A percentile compares a stretch with the other conserved stretches of the same genome.
Evolutionary conservation across 1,140 invertebrate species (phyloP).

Genomic region (Neotoxoptera formosana): DNA sequence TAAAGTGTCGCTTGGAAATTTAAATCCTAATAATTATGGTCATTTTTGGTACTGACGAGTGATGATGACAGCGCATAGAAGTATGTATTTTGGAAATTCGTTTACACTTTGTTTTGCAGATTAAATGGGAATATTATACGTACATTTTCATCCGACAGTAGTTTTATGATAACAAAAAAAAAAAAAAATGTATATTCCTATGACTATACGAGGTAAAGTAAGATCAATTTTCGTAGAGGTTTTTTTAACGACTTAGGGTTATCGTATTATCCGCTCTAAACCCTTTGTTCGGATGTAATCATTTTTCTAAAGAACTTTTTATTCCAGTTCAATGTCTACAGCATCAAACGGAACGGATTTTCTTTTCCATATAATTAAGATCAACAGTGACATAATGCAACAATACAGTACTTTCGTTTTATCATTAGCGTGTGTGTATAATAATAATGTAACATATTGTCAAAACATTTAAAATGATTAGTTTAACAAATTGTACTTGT

Average conservation of each 20-base stretch:
- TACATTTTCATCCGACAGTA: neutral
- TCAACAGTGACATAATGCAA: neutral
- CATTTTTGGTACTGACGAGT: neutral
- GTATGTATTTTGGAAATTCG: no score
- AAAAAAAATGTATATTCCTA: neutral
- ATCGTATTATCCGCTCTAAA: neutral
- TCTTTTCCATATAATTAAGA: neutral
- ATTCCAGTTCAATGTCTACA: neutral
- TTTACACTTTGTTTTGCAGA: neutral
- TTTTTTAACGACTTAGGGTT: neutral
- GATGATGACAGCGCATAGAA: neutral
- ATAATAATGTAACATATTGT: neutral
- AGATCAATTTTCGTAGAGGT: neutral
- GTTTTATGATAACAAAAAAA: neutral
- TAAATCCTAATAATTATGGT: neutral
- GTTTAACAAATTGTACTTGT: neutral
- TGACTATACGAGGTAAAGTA: neutral
- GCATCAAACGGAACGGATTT: neutral
- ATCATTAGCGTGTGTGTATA: neutral
- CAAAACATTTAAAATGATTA: neutral
- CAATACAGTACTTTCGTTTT: neutral
- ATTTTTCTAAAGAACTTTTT: neutral
- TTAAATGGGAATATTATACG: neutral
- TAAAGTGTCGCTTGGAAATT: neutral
- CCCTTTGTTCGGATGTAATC: neutral